These are phyloP conservation scores for Eristalinus aeneus DNA, from an alignment of 2,888 invertebrate species.

Conservation along the genomic window DNA sequence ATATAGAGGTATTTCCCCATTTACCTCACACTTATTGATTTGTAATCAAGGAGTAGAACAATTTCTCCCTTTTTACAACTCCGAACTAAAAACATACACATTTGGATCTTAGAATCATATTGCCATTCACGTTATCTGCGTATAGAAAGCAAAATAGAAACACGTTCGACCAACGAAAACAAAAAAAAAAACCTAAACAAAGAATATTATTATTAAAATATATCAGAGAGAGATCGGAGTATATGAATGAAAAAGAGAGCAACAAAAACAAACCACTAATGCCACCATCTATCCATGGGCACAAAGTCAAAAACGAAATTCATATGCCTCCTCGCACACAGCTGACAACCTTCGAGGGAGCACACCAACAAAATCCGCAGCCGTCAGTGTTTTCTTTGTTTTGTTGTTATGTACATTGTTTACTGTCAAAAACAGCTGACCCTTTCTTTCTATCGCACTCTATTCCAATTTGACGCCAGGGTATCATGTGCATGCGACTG, in stretches of 20 bases:
- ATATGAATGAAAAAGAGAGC: slow-evolving; percentile 25
- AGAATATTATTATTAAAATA: slow-evolving; percentile 32
- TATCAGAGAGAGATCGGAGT: not conserved
- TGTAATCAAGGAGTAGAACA: slow-evolving; percentile 5
- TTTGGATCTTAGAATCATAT: not conserved
- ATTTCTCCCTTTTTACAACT: not conserved
- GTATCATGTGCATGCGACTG: slow-evolving; percentile 21
- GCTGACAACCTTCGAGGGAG: slow-evolving; percentile 54
- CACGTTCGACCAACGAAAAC: not conserved
- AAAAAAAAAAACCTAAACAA: slow-evolving; percentile 13
- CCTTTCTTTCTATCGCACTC: slow-evolving; percentile 56
- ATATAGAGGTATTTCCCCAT: not conserved
- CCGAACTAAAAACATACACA: not conserved
- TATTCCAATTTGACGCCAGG: not conserved
- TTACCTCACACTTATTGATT: slow-evolving; percentile 14
- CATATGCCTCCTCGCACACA: slow-evolving; percentile 26
- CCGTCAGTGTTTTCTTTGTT: slow-evolving; percentile 6
- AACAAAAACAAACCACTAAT: slow-evolving; percentile 51
- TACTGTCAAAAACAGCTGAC: slow-evolving; percentile 74
- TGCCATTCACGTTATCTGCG: not conserved
- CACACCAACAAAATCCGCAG: slow-evolving; percentile 11
- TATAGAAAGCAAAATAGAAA: not conserved
- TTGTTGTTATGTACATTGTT: slow-evolving; percentile 9
- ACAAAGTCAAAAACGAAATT: slow-evolving; percentile 13
- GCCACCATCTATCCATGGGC: not conserved